These are phyloP conservation scores for Maniola hyperantus DNA, from an alignment of 2,888 invertebrate genomes.

Conservation along the genomic window DNA sequence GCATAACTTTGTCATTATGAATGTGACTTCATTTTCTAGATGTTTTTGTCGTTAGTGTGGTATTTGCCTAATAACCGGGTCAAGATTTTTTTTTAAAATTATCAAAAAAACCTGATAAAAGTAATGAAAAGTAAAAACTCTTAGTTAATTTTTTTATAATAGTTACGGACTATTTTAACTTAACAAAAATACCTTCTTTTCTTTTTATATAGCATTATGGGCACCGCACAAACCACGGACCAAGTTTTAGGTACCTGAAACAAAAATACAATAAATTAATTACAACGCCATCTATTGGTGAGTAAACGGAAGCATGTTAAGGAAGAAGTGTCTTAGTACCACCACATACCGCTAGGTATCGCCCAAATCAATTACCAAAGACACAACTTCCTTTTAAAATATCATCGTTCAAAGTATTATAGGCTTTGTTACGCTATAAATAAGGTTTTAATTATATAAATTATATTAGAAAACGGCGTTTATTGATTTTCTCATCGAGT, in stretches of 20 bases:
- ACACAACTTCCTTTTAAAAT: slow-evolving; percentile 5
- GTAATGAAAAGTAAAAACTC: background rate
- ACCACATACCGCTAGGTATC: background rate
- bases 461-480: background rate
- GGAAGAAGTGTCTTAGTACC: slow-evolving; percentile 7
- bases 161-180: too few species aligned
- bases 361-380: slow-evolving; percentile 3
- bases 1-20: too few species aligned
- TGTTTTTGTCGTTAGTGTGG: too few species aligned
- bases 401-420: slow-evolving; percentile 2
- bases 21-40: too few species aligned
- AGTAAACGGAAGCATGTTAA: background rate
- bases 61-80: too few species aligned
- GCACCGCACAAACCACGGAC: too few species aligned
- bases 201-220: background rate
- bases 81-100: too few species aligned
- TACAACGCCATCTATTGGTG: slow-evolving; percentile 9
- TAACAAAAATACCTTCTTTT: background rate
- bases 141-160: too few species aligned
- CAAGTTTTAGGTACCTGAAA: slow-evolving; percentile 15
- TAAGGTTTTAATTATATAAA: slow-evolving; percentile 19
- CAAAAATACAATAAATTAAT: slow-evolving; percentile 9
- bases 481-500: slow-evolving; percentile 14
- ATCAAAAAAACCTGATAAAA: too few species aligned
- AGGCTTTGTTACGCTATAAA: background rate